Conservation (phyloP, 2,888 invertebrate genomes). For the Platerodrilus igneus region DNA sequence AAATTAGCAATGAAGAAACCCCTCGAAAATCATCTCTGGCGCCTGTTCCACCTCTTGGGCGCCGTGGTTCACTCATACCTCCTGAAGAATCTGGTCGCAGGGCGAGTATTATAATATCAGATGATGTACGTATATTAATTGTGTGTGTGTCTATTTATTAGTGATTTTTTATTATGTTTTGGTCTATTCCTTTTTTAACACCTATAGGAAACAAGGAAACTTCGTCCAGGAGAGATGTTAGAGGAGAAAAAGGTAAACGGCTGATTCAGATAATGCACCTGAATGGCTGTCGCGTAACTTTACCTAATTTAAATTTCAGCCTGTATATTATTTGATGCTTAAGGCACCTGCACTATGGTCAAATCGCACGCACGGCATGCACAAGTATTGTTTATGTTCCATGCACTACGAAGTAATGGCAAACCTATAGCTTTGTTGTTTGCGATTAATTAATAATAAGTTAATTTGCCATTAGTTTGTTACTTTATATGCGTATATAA, state of each 20-base stretch:
- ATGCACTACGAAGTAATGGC: conserved; percentile 16
- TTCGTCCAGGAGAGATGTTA: conserved; percentile 90
- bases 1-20: conserved; percentile 77
- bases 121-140: conserved; percentile 71
- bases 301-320: conserved; percentile 34
- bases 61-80: conserved; percentile 84
- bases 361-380: conserved; percentile 18
- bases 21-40: conserved; percentile 69
- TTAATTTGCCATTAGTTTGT: conserved; percentile 12
- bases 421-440: too few relatives aligned
- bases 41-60: conserved; percentile 50
- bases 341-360: conserved; percentile 17
- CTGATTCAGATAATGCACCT: too few relatives aligned
- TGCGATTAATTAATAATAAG: conserved; percentile 8
- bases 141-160: conserved; percentile 8
- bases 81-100: conserved; percentile 82
- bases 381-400: conserved; percentile 11
- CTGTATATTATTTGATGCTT: conserved; percentile 25
- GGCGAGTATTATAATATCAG: conserved; percentile 87
- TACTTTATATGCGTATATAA: conserved; percentile 10
- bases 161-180: conserved; percentile 28
- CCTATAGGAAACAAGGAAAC: conserved; percentile 81
- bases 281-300: too few relatives aligned
- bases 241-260: conserved; percentile 95
- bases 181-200: too few relatives aligned